Evolutionary conservation across 2,797 vertebrate species (phyloP).

Genomic region (Hyperoplus lanceolatus): DNA sequence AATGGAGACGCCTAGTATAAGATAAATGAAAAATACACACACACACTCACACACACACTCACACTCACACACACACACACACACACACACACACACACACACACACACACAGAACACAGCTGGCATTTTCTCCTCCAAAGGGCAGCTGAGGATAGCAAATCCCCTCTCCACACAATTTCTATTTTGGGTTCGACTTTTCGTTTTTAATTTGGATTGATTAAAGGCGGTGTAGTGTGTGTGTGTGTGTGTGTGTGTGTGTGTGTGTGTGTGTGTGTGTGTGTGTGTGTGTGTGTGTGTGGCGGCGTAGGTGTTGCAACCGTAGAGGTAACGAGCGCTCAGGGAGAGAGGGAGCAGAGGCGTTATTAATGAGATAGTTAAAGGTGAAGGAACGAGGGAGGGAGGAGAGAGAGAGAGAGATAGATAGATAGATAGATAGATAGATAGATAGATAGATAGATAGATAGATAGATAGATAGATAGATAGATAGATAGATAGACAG

Average conservation of each 20-base stretch:
- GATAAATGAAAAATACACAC: conserved; percentile 33
- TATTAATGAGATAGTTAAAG: conserved; percentile 73
- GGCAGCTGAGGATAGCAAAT: conserved; percentile 39
- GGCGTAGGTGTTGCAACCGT: conserved; percentile 61
- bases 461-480: no score
- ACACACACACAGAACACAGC: conserved; percentile 5
- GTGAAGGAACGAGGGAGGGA: conserved; percentile 37
- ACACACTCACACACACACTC: no score
- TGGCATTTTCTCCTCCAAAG: conserved; percentile 33
- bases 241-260: no score
- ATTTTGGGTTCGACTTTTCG: conserved; percentile 46
- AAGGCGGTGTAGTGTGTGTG: conserved; percentile 32
- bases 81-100: no score
- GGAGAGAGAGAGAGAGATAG: conserved; percentile 11
- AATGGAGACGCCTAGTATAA: conserved; percentile 5
- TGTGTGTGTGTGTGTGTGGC: background rate
- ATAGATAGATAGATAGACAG: no score
- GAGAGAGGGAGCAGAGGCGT: conserved; percentile 55
- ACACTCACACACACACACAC: no score
- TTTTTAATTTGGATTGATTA: conserved; percentile 79
- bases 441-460: background rate
- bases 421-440: background rate
- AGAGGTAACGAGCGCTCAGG: conserved; percentile 58
- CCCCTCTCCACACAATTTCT: conserved; percentile 41
- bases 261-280: no score